A percentile compares a stretch with the other conserved stretches of the same genome.
Evolutionary conservation across 2,113 vertebrate genomes (phyloP).

Genomic region (Lates calcarifer): DNA sequence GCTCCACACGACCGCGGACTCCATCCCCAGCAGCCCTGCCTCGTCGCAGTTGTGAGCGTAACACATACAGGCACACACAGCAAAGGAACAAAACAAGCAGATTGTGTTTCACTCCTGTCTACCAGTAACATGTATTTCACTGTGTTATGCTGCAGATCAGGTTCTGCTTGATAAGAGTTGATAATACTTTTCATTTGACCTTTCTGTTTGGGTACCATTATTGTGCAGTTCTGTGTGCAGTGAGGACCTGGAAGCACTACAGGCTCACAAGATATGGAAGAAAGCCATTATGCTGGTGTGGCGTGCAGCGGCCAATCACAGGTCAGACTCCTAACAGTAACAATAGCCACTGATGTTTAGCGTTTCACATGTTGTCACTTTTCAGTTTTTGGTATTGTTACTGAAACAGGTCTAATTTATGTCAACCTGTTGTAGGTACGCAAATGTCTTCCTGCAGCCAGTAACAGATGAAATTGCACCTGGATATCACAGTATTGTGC

Average conservation of each 20-base stretch:
- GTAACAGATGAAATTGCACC: conserved; percentile 98
- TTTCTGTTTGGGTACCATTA: neutral
- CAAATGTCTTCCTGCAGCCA: conserved; percentile 97
- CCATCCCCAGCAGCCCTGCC: conserved; percentile 96
- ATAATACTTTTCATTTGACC: neutral
- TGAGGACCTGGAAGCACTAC: conserved; percentile 96
- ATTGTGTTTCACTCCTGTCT: conserved; percentile 4
- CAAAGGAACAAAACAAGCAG: neutral
- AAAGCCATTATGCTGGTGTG: conserved; percentile 99
- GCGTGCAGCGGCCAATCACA: conserved; percentile 98
- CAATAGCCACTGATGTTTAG: neutral
- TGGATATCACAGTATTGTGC: conserved; percentile 97
- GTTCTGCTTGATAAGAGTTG: neutral
- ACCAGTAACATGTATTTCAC: neutral
- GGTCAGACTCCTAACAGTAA: conserved; percentile 75
- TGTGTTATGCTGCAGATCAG: neutral
- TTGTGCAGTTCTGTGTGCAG: conserved; percentile 92
- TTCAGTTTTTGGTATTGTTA: neutral
- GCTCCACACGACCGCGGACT: conserved; percentile 92
- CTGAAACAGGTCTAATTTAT: conserved; percentile 27
- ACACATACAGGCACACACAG: conserved; percentile 2
- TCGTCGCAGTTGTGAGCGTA: conserved; percentile 95
- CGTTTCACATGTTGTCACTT: neutral
- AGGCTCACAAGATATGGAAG: conserved; percentile 99
- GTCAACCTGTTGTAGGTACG: conserved; percentile 86